These are phyloP conservation scores for Apamea crenata DNA, from an alignment of 2,888 invertebrate genomes.

Conservation along the genomic window DNA sequence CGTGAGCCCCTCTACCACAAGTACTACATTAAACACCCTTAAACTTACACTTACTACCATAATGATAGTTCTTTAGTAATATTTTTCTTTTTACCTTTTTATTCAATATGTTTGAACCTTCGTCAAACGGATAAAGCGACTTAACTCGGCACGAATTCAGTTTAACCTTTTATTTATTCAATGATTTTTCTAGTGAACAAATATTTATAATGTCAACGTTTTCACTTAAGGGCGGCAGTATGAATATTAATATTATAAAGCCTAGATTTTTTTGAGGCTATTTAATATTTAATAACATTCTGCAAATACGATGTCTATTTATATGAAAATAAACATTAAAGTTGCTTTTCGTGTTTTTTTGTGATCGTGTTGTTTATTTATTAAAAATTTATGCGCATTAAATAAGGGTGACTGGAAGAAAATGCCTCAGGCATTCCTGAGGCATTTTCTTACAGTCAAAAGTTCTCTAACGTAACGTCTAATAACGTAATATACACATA, in stretches of 20 bases:
- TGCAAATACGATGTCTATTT: background rate
- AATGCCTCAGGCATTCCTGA: no score
- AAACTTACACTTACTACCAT: background rate
- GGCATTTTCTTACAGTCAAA: no score
- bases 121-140: slow-evolving; percentile 35
- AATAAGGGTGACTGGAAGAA: no score
- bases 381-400: no score
- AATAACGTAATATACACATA: no score
- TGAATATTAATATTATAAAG: background rate
- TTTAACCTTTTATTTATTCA: slow-evolving; percentile 22
- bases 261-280: background rate
- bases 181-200: background rate
- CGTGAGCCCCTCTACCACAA: background rate
- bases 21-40: background rate
- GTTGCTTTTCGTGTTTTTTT: no score
- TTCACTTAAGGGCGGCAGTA: background rate
- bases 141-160: slow-evolving; percentile 20
- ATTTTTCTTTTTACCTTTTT: slow-evolving; percentile 8
- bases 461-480: no score
- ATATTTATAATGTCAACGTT: background rate
- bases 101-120: slow-evolving; percentile 26
- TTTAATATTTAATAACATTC: background rate
- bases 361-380: no score
- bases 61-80: background rate
- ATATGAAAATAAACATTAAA: background rate